A percentile compares a stretch with the other conserved stretches of the same genome.
Conservation (phyloP, 2,113 vertebrate species). For the Vombatus ursinus region DNA sequence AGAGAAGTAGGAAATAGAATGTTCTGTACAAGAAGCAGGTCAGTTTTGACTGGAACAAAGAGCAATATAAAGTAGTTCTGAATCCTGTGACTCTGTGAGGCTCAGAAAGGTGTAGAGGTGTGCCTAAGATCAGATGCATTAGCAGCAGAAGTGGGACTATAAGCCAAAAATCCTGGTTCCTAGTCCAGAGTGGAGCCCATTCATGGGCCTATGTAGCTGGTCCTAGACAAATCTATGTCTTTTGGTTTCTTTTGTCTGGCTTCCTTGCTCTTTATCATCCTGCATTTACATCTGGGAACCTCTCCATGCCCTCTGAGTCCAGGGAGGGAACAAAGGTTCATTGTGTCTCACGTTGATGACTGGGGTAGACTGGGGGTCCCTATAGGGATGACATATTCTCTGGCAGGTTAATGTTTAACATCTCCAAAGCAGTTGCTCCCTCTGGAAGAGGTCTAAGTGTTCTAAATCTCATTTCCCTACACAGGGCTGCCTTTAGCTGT, state of each 20-base stretch:
- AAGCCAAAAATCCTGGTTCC: neutral
- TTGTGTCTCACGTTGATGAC: neutral
- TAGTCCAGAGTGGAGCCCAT: neutral
- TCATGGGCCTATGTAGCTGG: neutral
- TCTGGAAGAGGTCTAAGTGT: neutral
- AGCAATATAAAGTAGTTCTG: neutral
- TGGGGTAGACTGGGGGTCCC: neutral
- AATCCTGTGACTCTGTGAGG: neutral
- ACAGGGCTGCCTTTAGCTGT: neutral
- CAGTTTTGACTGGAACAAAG: neutral
- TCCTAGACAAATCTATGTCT: neutral
- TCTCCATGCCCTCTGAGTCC: neutral
- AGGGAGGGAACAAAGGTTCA: neutral
- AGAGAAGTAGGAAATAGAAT: neutral
- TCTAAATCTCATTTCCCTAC: neutral
- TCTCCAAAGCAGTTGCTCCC: neutral
- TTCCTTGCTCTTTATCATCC: neutral
- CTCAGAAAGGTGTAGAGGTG: neutral
- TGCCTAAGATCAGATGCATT: neutral
- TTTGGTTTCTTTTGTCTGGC: neutral
- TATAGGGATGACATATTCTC: neutral
- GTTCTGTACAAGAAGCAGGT: neutral
- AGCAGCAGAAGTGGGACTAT: neutral
- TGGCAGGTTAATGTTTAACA: neutral
- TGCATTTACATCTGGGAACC: neutral